These are phyloP conservation scores for Lamellibrachia columna DNA, from an alignment of 2,888 invertebrate genomes.

Conservation along the genomic window DNA sequence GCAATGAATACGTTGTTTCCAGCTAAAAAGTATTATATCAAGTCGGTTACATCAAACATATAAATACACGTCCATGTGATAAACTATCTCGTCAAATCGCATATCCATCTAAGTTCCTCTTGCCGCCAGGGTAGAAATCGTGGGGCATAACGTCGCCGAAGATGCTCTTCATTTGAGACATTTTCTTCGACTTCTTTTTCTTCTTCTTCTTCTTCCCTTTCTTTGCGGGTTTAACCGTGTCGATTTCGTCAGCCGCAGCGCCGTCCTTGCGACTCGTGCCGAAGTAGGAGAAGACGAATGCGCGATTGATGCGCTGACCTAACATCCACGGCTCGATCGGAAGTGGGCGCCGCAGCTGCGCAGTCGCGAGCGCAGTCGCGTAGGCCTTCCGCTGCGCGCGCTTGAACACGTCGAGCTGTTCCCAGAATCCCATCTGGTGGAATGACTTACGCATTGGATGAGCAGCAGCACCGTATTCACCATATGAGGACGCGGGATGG, in stretches of 20 bases:
- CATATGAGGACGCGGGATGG: not conserved
- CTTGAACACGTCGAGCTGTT: constrained; percentile 23
- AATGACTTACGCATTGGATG: not conserved
- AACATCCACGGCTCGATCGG: constrained; percentile 24
- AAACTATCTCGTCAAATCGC: not conserved
- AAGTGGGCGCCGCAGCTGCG: constrained; percentile 19
- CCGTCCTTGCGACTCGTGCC: not conserved
- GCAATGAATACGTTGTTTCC: not conserved
- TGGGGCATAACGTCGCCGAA: constrained; percentile 22
- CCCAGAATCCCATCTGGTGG: constrained; percentile 22
- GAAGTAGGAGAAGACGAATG: constrained; percentile 25
- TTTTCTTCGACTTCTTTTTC: not conserved
- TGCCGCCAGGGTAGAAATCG: constrained; percentile 25
- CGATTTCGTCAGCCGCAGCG: not conserved
- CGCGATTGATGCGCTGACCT: constrained; percentile 19
- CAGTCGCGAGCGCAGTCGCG: constrained; percentile 19
- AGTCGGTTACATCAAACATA: not conserved
- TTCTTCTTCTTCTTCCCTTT: constrained; percentile 20
- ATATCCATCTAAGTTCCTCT: constrained; percentile 19
- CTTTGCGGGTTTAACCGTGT: not conserved
- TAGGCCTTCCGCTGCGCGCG: constrained; percentile 22
- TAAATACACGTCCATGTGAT: constrained; percentile 17
- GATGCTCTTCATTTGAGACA: constrained; percentile 23
- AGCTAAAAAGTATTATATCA: not conserved
- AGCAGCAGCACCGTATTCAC: not conserved